Conservation (phyloP, 2,888 invertebrate genomes). For the Sminthurides aquaticus region DNA sequence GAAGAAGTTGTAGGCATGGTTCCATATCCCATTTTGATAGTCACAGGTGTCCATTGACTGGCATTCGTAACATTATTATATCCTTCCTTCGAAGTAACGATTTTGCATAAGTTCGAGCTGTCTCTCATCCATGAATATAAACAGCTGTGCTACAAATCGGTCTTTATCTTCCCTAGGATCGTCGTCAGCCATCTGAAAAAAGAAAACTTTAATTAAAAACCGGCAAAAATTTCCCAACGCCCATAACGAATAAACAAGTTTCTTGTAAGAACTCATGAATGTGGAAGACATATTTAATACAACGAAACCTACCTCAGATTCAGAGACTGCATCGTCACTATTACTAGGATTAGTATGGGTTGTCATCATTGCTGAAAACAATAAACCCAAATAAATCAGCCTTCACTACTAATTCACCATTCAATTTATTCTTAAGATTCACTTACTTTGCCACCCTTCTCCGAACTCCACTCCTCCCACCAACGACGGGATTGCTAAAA, state of each 20-base stretch:
- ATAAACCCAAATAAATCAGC: not conserved
- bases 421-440: not conserved
- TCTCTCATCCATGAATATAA: constrained; percentile 98
- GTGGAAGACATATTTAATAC: too few relatives aligned
- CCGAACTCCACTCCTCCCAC: constrained; percentile 67
- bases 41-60: constrained; percentile 88
- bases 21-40: constrained; percentile 71
- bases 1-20: constrained; percentile 66
- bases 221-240: too few relatives aligned
- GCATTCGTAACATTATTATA: constrained; percentile 87
- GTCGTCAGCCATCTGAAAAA: constrained; percentile 74
- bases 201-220: too few relatives aligned
- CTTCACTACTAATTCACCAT: too few relatives aligned
- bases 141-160: constrained; percentile 91
- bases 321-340: constrained; percentile 60
- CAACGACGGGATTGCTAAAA: constrained; percentile 92
- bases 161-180: constrained; percentile 93
- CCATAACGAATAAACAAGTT: too few relatives aligned
- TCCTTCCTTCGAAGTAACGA: constrained; percentile 57
- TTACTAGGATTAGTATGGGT: constrained; percentile 50
- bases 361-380: not conserved
- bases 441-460: constrained; percentile 57
- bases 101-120: constrained; percentile 69
- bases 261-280: too few relatives aligned
- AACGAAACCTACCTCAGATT: constrained; percentile 65